A percentile compares a stretch with the other conserved stretches of the same genome.
These are phyloP conservation scores for Rhimphoctona megacephalus DNA, from an alignment of 2,888 invertebrate genomes.

Conservation along the genomic window DNA sequence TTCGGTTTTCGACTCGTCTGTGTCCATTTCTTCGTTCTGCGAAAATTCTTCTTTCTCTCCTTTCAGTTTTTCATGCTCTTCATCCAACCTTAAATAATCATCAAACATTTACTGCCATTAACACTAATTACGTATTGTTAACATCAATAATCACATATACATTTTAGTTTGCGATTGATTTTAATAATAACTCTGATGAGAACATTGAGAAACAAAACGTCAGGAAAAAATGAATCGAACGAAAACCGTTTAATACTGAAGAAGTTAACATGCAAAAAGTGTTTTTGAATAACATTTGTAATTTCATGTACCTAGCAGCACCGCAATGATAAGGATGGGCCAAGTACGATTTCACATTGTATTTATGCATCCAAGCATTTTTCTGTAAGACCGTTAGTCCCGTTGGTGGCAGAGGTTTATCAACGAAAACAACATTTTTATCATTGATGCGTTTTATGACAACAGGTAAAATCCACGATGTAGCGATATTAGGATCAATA, in stretches of 20 bases:
- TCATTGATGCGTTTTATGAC: constrained; percentile 73
- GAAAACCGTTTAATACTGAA: neutral
- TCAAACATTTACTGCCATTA: neutral
- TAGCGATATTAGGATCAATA: constrained; percentile 70
- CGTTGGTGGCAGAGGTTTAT: constrained; percentile 77
- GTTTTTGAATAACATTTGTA: neutral
- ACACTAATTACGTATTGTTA: neutral
- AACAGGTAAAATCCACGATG: constrained; percentile 78
- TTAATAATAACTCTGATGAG: neutral
- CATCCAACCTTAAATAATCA: constrained; percentile 45
- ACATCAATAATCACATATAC: neutral
- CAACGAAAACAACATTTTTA: constrained; percentile 77
- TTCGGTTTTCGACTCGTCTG: neutral
- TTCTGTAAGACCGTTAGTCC: constrained; percentile 74
- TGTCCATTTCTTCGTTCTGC: constrained; percentile 13
- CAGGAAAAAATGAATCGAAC: neutral
- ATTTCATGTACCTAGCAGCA: constrained; percentile 22
- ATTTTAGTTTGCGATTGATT: neutral
- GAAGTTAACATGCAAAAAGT: neutral
- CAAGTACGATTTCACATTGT: constrained; percentile 71
- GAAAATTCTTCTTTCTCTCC: neutral
- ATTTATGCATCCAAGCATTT: constrained; percentile 78
- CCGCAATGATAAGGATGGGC: constrained; percentile 59
- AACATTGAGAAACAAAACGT: neutral
- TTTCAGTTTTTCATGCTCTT: constrained; percentile 4